Evolutionary conservation across 2,888 invertebrate species (phyloP), one percentile per base, ranked within the genome.

Genomic region (Drosophila prolongata): DNA sequence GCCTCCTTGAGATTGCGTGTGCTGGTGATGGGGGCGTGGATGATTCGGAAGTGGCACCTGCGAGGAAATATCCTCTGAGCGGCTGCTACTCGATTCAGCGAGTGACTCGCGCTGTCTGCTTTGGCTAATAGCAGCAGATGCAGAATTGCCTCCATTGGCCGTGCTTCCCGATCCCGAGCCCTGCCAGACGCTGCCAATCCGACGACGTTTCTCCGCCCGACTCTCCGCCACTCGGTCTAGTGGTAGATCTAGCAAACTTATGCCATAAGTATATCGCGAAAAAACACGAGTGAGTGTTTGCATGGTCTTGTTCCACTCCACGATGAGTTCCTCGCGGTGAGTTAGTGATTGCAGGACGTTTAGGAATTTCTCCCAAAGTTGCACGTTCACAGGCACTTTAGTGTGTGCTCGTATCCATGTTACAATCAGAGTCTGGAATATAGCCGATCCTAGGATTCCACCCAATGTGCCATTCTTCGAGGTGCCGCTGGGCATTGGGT

Each of bases 261-360:
- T 94, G 79, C 96, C 96, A 91, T 99, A 99, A 24, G 99, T 98
- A 91, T 99, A 98, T 16, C 98, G 95, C 0, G 98, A 98, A 65
- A 99, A 93, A 40, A 99, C 98, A 73, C 98, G 94, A 0, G 99
- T 99, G 78, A 99, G 92, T 0, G 98, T 99, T 90, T 98, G 98
- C 95, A 99, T 95, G n/a, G 98, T 98, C 95, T 98, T 98, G 95
- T 97, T 97, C 98, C 98, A 99, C 91, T 99, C 98, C 75, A 96
- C 96, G 73, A 99, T 96, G 11, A 99, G 94, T 90, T 98, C 98
- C 90, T 98, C 98, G 95, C 98, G 98, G 78, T 96, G 96, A 0
- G 98, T 98, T 6, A 99, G 94, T 1, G 97, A 95, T 0, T 96
- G 96, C 16, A 99, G 93, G 10, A 98, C 96, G 70, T 95, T 94